phyloP scores from a whole-genome alignment of 1,140 invertebrate species.

The Pararge aegeria region DNA sequence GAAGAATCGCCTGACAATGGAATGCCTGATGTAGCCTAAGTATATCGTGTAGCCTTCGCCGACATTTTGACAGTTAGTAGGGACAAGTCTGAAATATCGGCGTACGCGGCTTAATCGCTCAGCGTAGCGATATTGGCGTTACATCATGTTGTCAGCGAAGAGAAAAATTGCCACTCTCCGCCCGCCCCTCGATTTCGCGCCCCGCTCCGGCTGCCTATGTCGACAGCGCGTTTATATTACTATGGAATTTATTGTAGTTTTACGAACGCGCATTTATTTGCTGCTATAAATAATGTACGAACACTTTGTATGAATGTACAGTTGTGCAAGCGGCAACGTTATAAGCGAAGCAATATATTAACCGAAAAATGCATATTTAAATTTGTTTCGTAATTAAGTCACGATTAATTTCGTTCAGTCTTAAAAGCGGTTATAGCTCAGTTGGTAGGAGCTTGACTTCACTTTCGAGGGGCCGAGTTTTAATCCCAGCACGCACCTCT shows the following conservation, averaged over 20 bases:
- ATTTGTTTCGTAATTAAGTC: not conserved
- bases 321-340: not conserved
- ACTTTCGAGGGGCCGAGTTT: too few species aligned
- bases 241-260: slow-evolving; percentile 73
- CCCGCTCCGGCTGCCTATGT: slow-evolving; percentile 45
- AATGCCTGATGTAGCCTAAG: slow-evolving; percentile 16
- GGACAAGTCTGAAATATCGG: slow-evolving; percentile 76
- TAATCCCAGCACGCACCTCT: too few species aligned
- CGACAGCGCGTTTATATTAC: slow-evolving; percentile 74
- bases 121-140: slow-evolving; percentile 77
- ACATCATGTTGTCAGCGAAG: slow-evolving; percentile 78
- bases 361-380: not conserved
- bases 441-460: too few species aligned
- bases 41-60: slow-evolving; percentile 21
- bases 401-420: not conserved
- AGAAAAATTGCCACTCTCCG: slow-evolving; percentile 73
- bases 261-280: slow-evolving; percentile 66
- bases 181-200: slow-evolving; percentile 37
- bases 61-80: slow-evolving; percentile 75
- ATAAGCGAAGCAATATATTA: not conserved
- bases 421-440: not conserved
- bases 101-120: slow-evolving; percentile 77
- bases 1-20: slow-evolving; percentile 15
- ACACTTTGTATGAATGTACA: slow-evolving; percentile 8
- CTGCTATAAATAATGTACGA: slow-evolving; percentile 35